Evolutionary conservation across 2,888 invertebrate species (phyloP), one percentile per base, ranked within the genome.

Genomic region (Pachydiplax longipennis): DNA sequence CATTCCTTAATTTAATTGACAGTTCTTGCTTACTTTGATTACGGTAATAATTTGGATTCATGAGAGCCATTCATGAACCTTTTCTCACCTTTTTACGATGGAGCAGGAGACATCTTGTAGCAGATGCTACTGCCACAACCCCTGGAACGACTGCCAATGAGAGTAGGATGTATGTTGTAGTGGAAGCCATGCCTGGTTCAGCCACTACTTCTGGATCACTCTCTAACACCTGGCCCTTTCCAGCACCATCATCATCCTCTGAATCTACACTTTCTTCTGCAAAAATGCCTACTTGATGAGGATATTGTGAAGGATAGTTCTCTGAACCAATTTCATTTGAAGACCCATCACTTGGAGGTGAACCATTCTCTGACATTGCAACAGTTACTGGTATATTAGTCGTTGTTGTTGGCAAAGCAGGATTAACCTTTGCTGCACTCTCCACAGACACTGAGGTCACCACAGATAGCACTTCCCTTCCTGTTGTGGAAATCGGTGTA

Each of bases 111-210:
- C 92, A 92, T 80, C 92, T 91, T 0, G 92, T 92, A 2, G 92
- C 92, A 44, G 92, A 91, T 8, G 91, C 94, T 91, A 94, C 93
- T 91, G 94, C 94, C 91, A 94, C 93, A 91, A 94, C 93, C 91
- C 94, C 93, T 61, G 94, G 94, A 92, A 94, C 94, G 81, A 94
- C 93, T 91, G 94, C 94, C 91, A 94, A 93, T 44, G 94, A 94
- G 35, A 94, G 94, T 90, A 94, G 92, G 90, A 94, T 93, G 92
- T 94, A 94, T 91, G 94, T 94, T 92, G 94, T 93, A 93, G 87
- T 61, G 4, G 87, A 37, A 37, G 58, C 87, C 87, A 87, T 87
- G 18, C 87, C 87, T 13, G 87, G 61, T 37, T 87, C 87, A 3
- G 87, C 87, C 0, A 87, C 10, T 37, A 87, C 87, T 37, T 87